phyloP scores from a whole-genome alignment of 2,797 vertebrate genomes.

The Rhodeus uyekii region DNA sequence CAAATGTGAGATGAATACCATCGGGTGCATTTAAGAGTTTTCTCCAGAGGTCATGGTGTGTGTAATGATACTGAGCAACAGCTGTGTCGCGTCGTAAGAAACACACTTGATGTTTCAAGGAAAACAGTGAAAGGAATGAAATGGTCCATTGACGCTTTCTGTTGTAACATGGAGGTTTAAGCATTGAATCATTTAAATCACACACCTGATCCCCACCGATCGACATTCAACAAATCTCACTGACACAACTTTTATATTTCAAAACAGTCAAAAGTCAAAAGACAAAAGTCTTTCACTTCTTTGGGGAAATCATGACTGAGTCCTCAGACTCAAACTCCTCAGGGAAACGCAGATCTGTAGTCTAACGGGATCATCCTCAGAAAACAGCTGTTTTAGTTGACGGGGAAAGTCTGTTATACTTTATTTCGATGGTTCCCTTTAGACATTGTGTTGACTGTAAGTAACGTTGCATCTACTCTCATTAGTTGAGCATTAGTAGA shows the following conservation, averaged over 20 bases:
- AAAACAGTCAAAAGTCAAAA: not conserved
- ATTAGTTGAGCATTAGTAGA: not conserved
- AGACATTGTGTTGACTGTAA: not conserved
- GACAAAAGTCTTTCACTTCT: not conserved
- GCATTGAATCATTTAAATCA: not conserved
- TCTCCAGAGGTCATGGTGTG: not conserved
- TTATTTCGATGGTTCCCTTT: not conserved
- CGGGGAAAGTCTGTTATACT: not conserved
- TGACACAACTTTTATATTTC: not conserved
- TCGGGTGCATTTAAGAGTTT: not conserved
- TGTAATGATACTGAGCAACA: slow-evolving; percentile 11
- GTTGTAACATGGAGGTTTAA: not conserved
- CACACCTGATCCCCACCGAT: not conserved
- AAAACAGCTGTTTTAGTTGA: not conserved
- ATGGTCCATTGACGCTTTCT: not conserved
- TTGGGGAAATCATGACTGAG: not conserved
- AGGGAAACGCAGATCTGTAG: not conserved
- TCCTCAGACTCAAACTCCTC: not conserved
- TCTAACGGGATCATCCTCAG: not conserved
- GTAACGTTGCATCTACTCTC: not conserved
- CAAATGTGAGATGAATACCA: not conserved
- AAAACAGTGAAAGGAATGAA: not conserved
- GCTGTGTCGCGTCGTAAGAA: not conserved
- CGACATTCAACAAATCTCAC: not conserved
- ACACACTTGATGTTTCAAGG: not conserved